Percentiles rank a stretch among this genome's conserved stretches.
Evolutionary conservation across 2,797 vertebrate genomes (phyloP).

Genomic region (Microctenopoma steveboyesi): DNA sequence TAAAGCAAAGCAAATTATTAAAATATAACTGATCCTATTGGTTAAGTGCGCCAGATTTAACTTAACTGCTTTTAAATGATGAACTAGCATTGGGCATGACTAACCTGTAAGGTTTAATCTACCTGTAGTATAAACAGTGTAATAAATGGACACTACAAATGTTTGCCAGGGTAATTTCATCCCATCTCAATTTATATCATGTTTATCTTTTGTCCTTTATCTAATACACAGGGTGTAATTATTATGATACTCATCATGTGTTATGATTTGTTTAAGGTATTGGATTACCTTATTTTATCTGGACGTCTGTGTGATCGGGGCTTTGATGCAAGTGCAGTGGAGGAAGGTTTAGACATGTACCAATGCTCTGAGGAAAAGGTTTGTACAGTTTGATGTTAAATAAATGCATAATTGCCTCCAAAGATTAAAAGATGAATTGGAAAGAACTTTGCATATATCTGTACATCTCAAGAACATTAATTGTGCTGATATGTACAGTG

Average conservation of each 20-base stretch:
- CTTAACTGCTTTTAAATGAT: conserved; percentile 8
- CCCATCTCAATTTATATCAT: not conserved
- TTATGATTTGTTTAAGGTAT: conserved; percentile 82
- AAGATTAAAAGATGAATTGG: no score
- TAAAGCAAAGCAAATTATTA: not conserved
- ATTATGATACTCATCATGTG: not conserved
- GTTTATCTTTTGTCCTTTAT: not conserved
- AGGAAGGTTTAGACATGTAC: conserved; percentile 96
- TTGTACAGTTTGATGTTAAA: conserved; percentile 47
- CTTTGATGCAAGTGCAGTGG: conserved; percentile 93
- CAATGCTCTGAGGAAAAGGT: conserved; percentile 98
- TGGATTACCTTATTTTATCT: conserved; percentile 93
- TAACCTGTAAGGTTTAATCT: not conserved
- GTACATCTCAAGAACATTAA: no score
- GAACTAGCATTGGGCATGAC: not conserved
- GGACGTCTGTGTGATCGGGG: conserved; percentile 95
- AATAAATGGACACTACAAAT: not conserved
- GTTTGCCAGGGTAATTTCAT: not conserved
- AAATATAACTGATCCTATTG: not conserved
- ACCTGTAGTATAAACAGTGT: not conserved
- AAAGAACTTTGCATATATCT: no score
- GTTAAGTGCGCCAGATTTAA: not conserved
- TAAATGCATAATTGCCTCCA: not conserved
- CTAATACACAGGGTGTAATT: not conserved
- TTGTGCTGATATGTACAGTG: no score